phyloP scores from a whole-genome alignment of 1,140 invertebrate genomes.

The Drosophila sechellia region DNA sequence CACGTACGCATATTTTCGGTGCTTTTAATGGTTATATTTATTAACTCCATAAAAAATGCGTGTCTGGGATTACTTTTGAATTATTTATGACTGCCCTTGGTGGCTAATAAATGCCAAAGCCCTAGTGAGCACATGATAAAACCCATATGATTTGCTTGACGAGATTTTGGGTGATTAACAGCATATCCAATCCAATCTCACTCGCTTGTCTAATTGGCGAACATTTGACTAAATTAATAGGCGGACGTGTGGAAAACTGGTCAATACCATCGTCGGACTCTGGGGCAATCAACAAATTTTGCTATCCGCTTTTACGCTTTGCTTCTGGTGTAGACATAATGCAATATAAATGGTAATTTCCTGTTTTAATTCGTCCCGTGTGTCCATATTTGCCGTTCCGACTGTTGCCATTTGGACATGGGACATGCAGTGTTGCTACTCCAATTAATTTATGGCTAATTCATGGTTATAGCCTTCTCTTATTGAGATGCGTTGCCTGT shows the following conservation, averaged over 20 bases:
- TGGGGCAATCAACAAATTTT: conserved; percentile 14
- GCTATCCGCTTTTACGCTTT: neutral
- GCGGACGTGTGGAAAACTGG: conserved; percentile 38
- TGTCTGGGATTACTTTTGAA: conserved; percentile 46
- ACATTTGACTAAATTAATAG: conserved; percentile 34
- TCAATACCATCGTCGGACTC: conserved; percentile 16
- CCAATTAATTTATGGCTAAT: conserved; percentile 34
- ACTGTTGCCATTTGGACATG: conserved; percentile 9
- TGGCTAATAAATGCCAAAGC: conserved; percentile 30
- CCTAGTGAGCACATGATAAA: conserved; percentile 10
- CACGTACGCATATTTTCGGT: conserved; percentile 42
- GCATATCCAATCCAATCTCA: conserved; percentile 2
- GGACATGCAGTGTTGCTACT: neutral
- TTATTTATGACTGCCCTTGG: conserved; percentile 34
- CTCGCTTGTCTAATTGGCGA: conserved; percentile 31
- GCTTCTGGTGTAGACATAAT: conserved; percentile 57
- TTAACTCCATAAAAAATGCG: conserved; percentile 60
- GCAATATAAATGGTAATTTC: conserved; percentile 71
- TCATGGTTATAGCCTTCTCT: conserved; percentile 12
- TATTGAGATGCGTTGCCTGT: neutral
- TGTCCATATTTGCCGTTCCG: conserved; percentile 46
- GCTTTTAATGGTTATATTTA: conserved; percentile 62
- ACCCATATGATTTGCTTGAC: conserved; percentile 31
- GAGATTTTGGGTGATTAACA: conserved; percentile 26
- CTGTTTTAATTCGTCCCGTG: conserved; percentile 54